phyloP scores from a whole-genome alignment of 2,888 invertebrate genomes.

The Luffia ferchaultella region DNA sequence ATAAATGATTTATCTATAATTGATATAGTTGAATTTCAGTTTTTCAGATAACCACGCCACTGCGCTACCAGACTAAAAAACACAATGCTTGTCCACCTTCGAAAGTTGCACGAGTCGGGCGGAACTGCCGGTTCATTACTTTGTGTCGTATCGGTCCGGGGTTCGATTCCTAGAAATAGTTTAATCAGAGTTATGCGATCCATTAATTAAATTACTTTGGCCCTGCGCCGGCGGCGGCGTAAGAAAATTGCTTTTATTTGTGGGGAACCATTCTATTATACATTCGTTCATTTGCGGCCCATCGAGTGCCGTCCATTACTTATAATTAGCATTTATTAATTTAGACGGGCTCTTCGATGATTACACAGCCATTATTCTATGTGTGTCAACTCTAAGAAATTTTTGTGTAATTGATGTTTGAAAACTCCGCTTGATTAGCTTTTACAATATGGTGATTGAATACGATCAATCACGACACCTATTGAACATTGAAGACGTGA shows the following conservation, averaged over 20 bases:
- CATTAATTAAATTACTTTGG: slow-evolving; percentile 50
- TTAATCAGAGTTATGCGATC: slow-evolving; percentile 46
- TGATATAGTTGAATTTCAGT: too few relatives aligned
- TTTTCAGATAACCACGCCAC: too few relatives aligned
- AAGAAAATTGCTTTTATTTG: slow-evolving; percentile 57
- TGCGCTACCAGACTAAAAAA: too few relatives aligned
- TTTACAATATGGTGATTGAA: too few relatives aligned
- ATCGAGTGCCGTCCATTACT: slow-evolving; percentile 47
- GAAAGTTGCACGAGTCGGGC: too few relatives aligned
- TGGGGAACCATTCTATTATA: slow-evolving; percentile 50
- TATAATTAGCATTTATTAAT: slow-evolving; percentile 44
- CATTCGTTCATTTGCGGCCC: slow-evolving; percentile 46
- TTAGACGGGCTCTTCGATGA: slow-evolving; percentile 33
- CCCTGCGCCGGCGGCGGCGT: slow-evolving; percentile 19
- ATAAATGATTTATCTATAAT: too few relatives aligned
- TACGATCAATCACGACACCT: too few relatives aligned
- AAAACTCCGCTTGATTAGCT: too few relatives aligned
- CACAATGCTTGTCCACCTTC: too few relatives aligned
- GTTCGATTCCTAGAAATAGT: slow-evolving; percentile 27
- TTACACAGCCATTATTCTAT: slow-evolving; percentile 20
- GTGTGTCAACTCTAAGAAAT: neutral
- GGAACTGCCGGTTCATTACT: neutral
- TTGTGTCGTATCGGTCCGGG: neutral
- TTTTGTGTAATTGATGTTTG: neutral
- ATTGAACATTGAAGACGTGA: too few relatives aligned